phyloP scores from a whole-genome alignment of 2,888 invertebrate species.

The Idaea biselata region DNA sequence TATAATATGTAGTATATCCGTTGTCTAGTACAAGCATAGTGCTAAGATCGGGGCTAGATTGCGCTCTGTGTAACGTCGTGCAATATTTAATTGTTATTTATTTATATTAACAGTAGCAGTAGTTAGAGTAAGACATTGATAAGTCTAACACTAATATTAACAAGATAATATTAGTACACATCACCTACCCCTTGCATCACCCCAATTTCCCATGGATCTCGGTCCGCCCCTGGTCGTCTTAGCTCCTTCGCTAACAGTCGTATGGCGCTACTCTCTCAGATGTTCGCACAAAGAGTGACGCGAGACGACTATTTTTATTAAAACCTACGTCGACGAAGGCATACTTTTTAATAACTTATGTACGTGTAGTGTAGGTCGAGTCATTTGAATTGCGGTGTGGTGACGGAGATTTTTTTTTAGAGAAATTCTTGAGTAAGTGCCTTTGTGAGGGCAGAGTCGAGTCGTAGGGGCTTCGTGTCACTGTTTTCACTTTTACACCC shows the following conservation, averaged over 20 bases:
- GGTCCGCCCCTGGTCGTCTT: constrained; percentile 68
- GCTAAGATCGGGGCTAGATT: too few species aligned
- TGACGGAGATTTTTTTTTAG: constrained; percentile 61
- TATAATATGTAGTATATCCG: too few species aligned
- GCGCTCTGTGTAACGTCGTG: too few species aligned
- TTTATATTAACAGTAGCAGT: too few species aligned
- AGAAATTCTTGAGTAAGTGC: constrained; percentile 62
- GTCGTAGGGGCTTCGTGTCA: constrained; percentile 44
- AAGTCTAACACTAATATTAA: too few species aligned
- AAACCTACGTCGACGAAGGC: constrained; percentile 74
- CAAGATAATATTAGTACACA: not conserved
- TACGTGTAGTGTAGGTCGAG: constrained; percentile 52
- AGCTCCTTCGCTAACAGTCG: constrained; percentile 68
- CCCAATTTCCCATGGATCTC: too few species aligned
- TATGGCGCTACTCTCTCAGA: constrained; percentile 69
- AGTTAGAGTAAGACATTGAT: too few species aligned
- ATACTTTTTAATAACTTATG: constrained; percentile 80
- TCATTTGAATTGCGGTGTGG: constrained; percentile 46
- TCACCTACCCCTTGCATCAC: too few species aligned
- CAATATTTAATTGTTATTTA: too few species aligned
- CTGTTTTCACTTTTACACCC: constrained; percentile 15
- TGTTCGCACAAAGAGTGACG: constrained; percentile 75
- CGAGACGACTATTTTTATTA: constrained; percentile 79
- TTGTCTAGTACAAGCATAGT: too few species aligned
- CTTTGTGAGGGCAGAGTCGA: constrained; percentile 69